These are phyloP conservation scores for Enoplosus armatus DNA, from an alignment of 2,797 vertebrate genomes.

Conservation along the genomic window DNA sequence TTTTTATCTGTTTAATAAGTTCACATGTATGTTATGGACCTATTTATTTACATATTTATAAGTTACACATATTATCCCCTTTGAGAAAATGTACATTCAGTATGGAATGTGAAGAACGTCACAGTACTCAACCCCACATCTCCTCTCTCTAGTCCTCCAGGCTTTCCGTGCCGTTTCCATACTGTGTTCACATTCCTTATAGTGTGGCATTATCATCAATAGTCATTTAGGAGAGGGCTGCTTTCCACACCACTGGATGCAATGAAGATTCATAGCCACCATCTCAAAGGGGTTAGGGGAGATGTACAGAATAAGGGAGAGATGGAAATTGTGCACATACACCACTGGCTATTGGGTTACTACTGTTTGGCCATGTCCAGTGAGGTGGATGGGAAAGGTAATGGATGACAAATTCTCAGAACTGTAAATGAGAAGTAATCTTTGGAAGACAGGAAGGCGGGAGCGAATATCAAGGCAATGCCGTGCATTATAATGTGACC, in stretches of 20 bases:
- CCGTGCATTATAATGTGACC: constrained; percentile 37
- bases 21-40: neutral
- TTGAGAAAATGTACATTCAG: constrained; percentile 55
- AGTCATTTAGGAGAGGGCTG: constrained; percentile 83
- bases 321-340: constrained; percentile 77
- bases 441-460: constrained; percentile 46
- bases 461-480: constrained; percentile 50
- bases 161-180: constrained; percentile 73
- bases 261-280: constrained; percentile 88
- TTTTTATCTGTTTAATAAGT: constrained; percentile 27
- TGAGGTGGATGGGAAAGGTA: constrained; percentile 51
- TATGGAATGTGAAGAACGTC: constrained; percentile 31
- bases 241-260: constrained; percentile 82
- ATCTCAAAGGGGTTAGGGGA: constrained; percentile 76
- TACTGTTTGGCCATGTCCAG: constrained; percentile 76
- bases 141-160: constrained; percentile 39
- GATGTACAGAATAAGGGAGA: constrained; percentile 54
- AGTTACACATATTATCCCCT: constrained; percentile 25
- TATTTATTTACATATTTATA: constrained; percentile 46
- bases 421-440: constrained; percentile 70
- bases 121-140: constrained; percentile 25
- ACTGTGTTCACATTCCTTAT: constrained; percentile 80
- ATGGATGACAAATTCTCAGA: constrained; percentile 76
- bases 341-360: constrained; percentile 65
- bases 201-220: constrained; percentile 85